Percentiles rank a stretch among this genome's conserved stretches.
These are phyloP conservation scores for Lasioglossum malachurum DNA, from an alignment of 2,888 invertebrate species.

Conservation along the genomic window DNA sequence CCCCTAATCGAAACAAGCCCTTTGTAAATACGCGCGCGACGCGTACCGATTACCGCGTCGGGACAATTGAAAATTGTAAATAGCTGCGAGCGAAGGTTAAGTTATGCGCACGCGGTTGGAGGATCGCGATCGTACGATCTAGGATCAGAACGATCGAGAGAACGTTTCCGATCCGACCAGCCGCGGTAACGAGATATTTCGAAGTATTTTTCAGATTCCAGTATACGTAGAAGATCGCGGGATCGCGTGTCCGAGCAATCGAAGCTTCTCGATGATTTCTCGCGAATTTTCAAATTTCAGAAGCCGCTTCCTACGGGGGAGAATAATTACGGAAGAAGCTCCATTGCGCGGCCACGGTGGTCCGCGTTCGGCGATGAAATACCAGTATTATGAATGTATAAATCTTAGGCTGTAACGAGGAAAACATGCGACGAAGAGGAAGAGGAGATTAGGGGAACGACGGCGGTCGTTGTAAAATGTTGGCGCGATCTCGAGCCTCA, in stretches of 20 bases:
- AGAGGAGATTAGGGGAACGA: slow-evolving; percentile 17
- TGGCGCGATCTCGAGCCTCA: slow-evolving; percentile 39
- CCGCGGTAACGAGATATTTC: slow-evolving; percentile 71
- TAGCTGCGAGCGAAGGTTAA: slow-evolving; percentile 37
- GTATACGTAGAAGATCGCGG: slow-evolving; percentile 71
- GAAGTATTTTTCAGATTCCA: slow-evolving; percentile 80
- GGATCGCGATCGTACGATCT: not conserved
- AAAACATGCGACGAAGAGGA: not conserved
- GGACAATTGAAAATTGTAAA: slow-evolving; percentile 51
- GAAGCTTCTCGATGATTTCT: not conserved
- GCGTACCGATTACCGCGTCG: slow-evolving; percentile 7
- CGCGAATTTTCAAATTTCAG: not conserved
- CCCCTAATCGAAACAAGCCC: not conserved
- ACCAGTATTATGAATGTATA: slow-evolving; percentile 85
- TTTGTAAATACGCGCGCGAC: slow-evolving; percentile 7
- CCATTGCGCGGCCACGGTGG: slow-evolving; percentile 68
- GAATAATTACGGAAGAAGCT: not conserved
- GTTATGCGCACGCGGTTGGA: slow-evolving; percentile 24
- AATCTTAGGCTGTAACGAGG: slow-evolving; percentile 73
- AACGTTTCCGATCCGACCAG: slow-evolving; percentile 69
- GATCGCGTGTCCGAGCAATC: slow-evolving; percentile 28
- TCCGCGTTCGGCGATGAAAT: slow-evolving; percentile 78
- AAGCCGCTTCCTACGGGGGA: not conserved
- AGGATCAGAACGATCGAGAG: slow-evolving; percentile 34
- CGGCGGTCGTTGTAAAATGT: slow-evolving; percentile 29